Evolutionary conservation across 2,797 vertebrate genomes (phyloP), one percentile per base, ranked within the genome.

Genomic region (Liparis tanakae): DNA sequence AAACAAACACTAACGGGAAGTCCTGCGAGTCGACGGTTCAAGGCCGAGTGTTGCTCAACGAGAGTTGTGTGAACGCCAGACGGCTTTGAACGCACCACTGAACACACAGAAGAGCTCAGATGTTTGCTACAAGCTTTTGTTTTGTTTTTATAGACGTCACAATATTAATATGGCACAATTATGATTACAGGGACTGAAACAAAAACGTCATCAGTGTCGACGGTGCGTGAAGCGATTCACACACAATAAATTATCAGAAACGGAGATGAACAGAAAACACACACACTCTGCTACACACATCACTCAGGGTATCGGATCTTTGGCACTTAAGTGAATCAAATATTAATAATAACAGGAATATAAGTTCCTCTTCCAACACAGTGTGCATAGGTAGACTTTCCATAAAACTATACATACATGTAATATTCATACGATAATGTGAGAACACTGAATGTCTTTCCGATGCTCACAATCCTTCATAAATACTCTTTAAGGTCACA

Each of bases 201-300:
- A 65, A 82, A 67, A 72, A 76, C 48, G 77, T 64, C 64, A 85
- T 69, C 70, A 70, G 69, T 70, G 56, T 76, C 22, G 55, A 91
- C 87, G 87, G 85, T 88, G 81, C 82, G 87, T 48, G 56, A 83
- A 87, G 78, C 83, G 78, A 79, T 86, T 80, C 81, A 85, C 74
- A 87, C 30, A 77, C 66, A 92, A 93, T 92, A 92, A 92, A 90
- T 93, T 88, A 92, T 75, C 44, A 62, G 33, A 83, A 70, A 77
- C 62, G 44, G 17, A 75, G 20, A 53, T 14, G 6, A 83, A 81
- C 58, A 46, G 43, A 46, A 66, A 68, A 78, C 37, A 79, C 57
- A 77, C 41, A 78, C 18, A 66, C 60, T 81, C 30, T 87, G 88
- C 85, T 86, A n/a, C 74, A 88, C 46, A 73, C 72, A 78, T 80